These are phyloP conservation scores for Sitta europaea DNA, from an alignment of 2,113 vertebrate genomes.

Conservation along the genomic window DNA sequence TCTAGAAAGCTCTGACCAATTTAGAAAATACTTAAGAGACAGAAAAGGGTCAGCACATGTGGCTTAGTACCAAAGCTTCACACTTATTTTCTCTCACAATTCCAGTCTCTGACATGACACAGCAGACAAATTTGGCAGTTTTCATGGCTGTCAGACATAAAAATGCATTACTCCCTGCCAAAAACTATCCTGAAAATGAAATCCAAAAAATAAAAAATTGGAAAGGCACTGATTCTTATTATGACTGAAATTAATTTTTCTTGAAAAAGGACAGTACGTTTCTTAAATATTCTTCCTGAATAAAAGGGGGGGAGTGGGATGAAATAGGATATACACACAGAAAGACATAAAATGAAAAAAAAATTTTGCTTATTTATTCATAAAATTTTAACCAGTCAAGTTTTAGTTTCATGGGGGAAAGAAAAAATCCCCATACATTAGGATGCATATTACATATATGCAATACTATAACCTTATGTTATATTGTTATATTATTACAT, in stretches of 20 bases:
- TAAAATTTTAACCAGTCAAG: neutral
- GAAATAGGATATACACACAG: neutral
- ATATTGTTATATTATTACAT: neutral
- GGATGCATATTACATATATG: neutral
- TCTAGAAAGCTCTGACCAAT: constrained; percentile 13
- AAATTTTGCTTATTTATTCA: neutral
- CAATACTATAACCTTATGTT: neutral
- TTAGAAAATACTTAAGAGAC: neutral
- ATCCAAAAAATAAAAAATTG: neutral
- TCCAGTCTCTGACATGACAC: constrained; percentile 5
- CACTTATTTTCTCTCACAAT: constrained; percentile 5
- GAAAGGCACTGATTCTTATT: neutral
- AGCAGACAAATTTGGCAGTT: constrained; percentile 33
- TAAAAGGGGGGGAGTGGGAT: fast-evolving
- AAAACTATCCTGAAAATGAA: constrained; percentile 23
- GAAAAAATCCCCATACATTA: fast-evolving
- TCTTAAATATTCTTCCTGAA: neutral
- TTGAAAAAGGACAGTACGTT: neutral
- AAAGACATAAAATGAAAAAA: neutral
- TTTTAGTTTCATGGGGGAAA: neutral
- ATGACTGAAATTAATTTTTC: neutral
- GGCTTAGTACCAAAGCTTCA: neutral
- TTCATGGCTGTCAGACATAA: neutral
- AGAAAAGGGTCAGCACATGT: neutral
- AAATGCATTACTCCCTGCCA: neutral